Evolutionary conservation across 1,140 invertebrate species (phyloP).

Genomic region (Homalodisca vitripennis): DNA sequence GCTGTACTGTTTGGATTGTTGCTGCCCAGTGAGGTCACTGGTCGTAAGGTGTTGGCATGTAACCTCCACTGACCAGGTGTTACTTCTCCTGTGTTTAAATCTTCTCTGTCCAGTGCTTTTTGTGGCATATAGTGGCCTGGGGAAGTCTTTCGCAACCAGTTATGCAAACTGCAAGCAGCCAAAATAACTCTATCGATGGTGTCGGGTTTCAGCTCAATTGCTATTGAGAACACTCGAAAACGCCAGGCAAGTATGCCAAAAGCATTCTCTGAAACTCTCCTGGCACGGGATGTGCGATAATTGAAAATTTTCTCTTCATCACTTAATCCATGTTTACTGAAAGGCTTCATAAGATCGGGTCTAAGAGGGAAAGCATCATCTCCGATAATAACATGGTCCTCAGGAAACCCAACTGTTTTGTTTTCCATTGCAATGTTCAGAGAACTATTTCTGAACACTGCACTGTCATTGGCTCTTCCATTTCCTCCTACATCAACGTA

Average conservation of each 20-base stretch:
- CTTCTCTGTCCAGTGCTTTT: conserved; percentile 15
- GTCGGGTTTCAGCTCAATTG: conserved; percentile 9
- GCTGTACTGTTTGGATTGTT: not conserved
- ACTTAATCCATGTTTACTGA: conserved; percentile 27
- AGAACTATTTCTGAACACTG: conserved; percentile 20
- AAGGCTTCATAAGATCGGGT: conserved; percentile 32
- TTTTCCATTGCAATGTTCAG: conserved; percentile 33
- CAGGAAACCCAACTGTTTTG: conserved; percentile 23
- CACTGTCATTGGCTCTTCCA: conserved; percentile 25
- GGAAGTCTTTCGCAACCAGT: conserved; percentile 21
- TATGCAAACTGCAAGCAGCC: conserved; percentile 27
- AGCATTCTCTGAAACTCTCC: conserved; percentile 47
- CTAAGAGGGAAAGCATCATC: conserved; percentile 35
- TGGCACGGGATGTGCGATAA: conserved; percentile 33
- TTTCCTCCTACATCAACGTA: conserved; percentile 22
- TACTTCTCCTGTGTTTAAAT: conserved; percentile 17
- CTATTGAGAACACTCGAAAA: conserved; percentile 40
- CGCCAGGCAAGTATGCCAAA: conserved; percentile 49
- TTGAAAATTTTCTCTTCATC: not conserved
- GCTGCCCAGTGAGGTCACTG: conserved; percentile 33
- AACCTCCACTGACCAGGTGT: not conserved
- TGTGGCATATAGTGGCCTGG: conserved; percentile 1
- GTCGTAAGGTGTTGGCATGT: not conserved
- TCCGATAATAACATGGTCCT: conserved; percentile 30
- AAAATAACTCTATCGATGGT: too few relatives aligned